Conservation (phyloP, 2,888 invertebrate genomes). For the Tineola bisselliella region DNA sequence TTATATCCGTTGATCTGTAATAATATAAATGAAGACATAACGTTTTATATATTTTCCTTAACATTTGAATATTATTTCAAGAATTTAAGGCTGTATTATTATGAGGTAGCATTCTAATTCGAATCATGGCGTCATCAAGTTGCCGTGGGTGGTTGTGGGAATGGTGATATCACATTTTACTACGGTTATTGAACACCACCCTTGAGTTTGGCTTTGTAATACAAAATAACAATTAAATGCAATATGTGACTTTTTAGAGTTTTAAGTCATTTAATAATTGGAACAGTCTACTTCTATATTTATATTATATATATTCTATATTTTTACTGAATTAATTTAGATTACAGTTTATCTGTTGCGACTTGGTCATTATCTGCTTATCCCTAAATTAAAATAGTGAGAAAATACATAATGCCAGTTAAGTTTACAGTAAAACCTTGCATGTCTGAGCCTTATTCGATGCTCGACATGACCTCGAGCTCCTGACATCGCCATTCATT, state of each 20-base stretch:
- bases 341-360: no score
- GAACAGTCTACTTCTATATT: no score
- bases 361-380: no score
- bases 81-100: background rate
- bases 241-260: no score
- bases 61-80: background rate
- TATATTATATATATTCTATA: no score
- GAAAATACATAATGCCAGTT: background rate
- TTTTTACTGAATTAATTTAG: no score
- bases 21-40: no score
- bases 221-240: no score
- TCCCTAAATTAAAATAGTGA: no score
- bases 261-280: no score
- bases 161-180: background rate
- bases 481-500: conserved; percentile 3
- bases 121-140: background rate
- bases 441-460: background rate
- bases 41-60: background rate
- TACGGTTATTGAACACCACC: background rate
- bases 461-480: background rate
- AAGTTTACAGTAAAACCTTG: background rate
- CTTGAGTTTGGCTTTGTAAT: no score
- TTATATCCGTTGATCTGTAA: no score
- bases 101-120: background rate
- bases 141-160: background rate